Base-by-base conservation (phyloP, 2,797 vertebrate species). In the Loriculus beryllinus region DNA sequence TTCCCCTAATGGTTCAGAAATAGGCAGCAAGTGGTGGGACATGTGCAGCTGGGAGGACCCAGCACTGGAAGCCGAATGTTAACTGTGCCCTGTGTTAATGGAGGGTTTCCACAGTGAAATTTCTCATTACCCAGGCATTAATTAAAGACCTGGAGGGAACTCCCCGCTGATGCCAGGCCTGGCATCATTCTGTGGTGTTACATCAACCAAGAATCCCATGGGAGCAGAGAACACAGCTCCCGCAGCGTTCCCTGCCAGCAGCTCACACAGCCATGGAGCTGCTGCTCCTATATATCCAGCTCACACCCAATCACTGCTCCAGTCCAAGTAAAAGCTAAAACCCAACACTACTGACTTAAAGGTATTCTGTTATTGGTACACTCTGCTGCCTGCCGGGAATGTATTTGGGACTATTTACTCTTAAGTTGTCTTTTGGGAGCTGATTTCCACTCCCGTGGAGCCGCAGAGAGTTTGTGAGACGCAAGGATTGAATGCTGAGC, bases 301-400 rank as follows among this genome's bases (percentile, higher is more conserved):
- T 78, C 8, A 0, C 5, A 3, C 48, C 52, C 60, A 35, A 0
- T 35, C 29, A 0, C 29, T 16, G 77, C 65, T 43, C 2, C 65
- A 35, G 33, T 3, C 49, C 7, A 12, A 31, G 29, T 0, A 16
- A 9, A 12, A 71, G 62, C 48, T 60, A 20, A 79, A 78, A 2
- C 39, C 40, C 72, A 68, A 72, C 28, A 5, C 64, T 3, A 15
- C 0, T 4, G 6, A 47, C 49, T 39, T 35, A 22, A n/a, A 22
- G 68, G 54, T 64, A 1, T 69, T 52, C 49, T 57, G 43, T 10
- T 49, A 23, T 9, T 1, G 4, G 23, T 7, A 59, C 65, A n/a
- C 37, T 25, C n/a, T 33, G n/a, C 19, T 7, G 49, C 62, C 42
- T 78, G 48, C 31, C 49, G 23, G 48, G 23, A 86, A 39, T 1